Conservation (phyloP, 2,797 vertebrate genomes). For the Tokudaia tokunoshimensis region DNA sequence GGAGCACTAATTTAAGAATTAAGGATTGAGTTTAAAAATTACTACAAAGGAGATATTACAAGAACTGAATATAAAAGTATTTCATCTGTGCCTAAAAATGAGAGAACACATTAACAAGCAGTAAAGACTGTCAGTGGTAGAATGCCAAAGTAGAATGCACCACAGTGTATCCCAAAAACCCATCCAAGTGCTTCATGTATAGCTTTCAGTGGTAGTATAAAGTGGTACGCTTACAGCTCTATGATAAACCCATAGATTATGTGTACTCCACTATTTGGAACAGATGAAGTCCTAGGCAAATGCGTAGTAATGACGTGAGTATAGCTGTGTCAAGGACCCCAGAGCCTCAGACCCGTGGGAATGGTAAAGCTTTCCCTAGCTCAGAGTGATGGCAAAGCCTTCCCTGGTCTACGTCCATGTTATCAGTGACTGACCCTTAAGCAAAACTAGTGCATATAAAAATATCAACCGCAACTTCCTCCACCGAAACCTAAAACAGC, state of each 20-base stretch:
- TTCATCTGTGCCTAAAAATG: conserved; percentile 93
- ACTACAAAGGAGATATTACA: conserved; percentile 94
- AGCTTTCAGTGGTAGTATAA: not conserved
- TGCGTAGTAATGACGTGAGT: not conserved
- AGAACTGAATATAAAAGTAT: conserved; percentile 91
- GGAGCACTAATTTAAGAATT: conserved; percentile 5
- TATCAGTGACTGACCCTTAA: not conserved
- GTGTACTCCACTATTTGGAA: conserved; percentile 87
- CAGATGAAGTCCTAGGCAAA: not conserved
- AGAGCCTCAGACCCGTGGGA: not conserved
- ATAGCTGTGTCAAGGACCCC: not conserved
- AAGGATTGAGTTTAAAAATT: not conserved
- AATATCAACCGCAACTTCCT: not conserved
- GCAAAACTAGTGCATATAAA: not conserved
- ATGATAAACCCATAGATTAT: conserved; percentile 94
- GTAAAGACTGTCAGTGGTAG: not conserved
- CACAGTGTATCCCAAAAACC: too few species aligned
- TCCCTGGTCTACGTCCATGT: not conserved
- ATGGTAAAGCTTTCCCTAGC: not conserved
- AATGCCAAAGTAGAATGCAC: not conserved
- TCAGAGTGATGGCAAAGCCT: not conserved
- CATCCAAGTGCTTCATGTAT: not conserved
- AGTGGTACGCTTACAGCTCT: conserved; percentile 92
- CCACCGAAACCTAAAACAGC: not conserved
- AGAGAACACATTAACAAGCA: conserved; percentile 2